These are phyloP conservation scores for Phymanthus crucifer DNA, from an alignment of 92 coral and sea anemone genomes.

Conservation along the genomic window DNA sequence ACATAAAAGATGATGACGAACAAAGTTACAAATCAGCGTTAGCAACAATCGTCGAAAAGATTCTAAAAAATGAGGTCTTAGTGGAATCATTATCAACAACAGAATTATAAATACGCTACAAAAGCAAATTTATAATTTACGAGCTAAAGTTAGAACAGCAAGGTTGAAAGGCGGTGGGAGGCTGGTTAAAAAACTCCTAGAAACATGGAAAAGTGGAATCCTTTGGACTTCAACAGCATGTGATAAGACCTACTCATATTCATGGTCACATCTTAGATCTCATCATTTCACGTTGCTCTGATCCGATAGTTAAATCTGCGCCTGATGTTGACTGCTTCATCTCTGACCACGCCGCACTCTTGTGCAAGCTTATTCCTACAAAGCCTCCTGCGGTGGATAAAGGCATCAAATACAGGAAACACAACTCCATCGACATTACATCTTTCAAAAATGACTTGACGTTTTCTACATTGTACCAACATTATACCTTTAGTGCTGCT, in stretches of 20 bases:
- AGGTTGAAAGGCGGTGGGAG: not conserved
- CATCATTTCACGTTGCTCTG: not conserved
- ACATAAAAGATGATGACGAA: not conserved
- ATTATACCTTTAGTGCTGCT: too few species aligned
- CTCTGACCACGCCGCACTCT: not conserved
- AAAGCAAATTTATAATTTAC: slow-evolving; percentile 19
- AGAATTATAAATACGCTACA: slow-evolving; percentile 22
- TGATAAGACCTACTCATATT: not conserved
- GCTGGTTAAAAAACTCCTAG: not conserved
- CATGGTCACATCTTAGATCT: not conserved
- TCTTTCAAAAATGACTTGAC: not conserved
- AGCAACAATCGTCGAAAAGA: not conserved
- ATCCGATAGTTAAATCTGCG: not conserved
- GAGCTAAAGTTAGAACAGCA: not conserved
- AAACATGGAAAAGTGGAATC: not conserved
- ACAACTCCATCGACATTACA: not conserved
- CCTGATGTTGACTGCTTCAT: not conserved
- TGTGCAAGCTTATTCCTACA: not conserved
- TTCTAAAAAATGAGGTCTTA: slow-evolving; percentile 17
- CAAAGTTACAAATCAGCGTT: not conserved
- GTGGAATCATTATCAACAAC: slow-evolving; percentile 15
- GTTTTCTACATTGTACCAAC: not conserved
- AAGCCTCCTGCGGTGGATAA: not conserved
- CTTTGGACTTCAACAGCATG: not conserved
- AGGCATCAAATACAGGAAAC: not conserved